Evolutionary conservation across 2,113 vertebrate genomes (phyloP).

Genomic region (Tylochromis polylepis): DNA sequence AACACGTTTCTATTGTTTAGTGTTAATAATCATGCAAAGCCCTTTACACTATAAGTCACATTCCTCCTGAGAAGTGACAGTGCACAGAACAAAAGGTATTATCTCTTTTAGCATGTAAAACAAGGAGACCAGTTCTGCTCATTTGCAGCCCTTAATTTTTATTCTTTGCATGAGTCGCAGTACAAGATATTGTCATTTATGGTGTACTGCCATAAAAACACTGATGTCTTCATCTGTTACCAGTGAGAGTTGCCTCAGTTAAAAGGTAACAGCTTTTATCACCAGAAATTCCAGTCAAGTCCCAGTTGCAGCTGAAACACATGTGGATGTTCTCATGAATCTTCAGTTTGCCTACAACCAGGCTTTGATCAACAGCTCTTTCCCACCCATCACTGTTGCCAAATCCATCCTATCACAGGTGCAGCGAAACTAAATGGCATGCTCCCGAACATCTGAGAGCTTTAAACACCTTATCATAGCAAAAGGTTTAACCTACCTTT

Average conservation of each 20-base stretch:
- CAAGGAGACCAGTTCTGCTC: neutral
- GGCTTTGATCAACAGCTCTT: neutral
- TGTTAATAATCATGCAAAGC: neutral
- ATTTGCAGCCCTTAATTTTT: neutral
- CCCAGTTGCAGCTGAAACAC: neutral
- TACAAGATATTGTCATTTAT: neutral
- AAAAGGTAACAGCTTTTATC: neutral
- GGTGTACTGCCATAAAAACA: neutral
- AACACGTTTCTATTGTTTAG: neutral
- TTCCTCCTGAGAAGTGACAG: rapidly evolving
- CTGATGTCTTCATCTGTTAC: neutral
- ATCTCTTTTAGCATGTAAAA: rapidly evolving
- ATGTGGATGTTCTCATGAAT: neutral
- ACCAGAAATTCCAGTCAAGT: neutral
- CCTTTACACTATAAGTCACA: neutral
- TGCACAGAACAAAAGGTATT: neutral
- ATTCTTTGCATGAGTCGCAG: rapidly evolving
- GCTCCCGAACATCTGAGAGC: rapidly evolving
- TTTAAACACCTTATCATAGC: neutral
- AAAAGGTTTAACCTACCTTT: neutral
- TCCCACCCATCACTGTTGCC: neutral
- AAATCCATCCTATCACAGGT: neutral
- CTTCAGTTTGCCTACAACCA: rapidly evolving
- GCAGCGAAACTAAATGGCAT: neutral
- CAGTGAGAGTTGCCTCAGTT: rapidly evolving